phyloP scores from a whole-genome alignment of 2,797 vertebrate species.

The Eremophila alpestris region DNA sequence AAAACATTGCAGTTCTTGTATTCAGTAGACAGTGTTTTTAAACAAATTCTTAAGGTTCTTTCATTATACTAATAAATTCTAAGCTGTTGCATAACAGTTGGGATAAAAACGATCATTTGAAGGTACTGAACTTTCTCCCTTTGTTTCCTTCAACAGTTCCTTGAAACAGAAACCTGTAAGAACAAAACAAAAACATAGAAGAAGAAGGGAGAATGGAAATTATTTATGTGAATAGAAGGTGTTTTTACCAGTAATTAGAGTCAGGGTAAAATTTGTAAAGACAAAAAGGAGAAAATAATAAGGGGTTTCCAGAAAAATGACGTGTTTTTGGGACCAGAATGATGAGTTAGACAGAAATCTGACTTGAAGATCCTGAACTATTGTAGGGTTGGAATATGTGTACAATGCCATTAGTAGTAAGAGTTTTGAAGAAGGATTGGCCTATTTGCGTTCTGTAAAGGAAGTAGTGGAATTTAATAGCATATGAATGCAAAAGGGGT shows the following conservation, averaged over 20 bases:
- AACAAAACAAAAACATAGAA: neutral
- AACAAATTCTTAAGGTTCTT: neutral
- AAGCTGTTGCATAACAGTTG: neutral
- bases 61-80: neutral
- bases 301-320: neutral
- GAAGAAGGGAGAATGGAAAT: neutral
- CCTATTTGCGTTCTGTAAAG: neutral
- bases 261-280: neutral
- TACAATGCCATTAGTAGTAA: neutral
- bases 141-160: neutral
- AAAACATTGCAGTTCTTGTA: neutral
- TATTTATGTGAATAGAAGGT: neutral
- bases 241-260: neutral
- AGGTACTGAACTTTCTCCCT: neutral
- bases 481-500: neutral
- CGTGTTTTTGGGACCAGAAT: neutral
- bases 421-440: neutral
- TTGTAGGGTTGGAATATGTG: neutral
- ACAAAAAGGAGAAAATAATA: neutral
- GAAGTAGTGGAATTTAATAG: neutral
- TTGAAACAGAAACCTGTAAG: neutral
- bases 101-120: neutral
- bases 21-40: neutral
- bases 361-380: neutral
- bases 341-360: neutral